Percentiles rank a stretch among this genome's conserved stretches.
These are phyloP conservation scores for Micrasema longulum DNA, from an alignment of 1,140 invertebrate species.

Conservation along the genomic window DNA sequence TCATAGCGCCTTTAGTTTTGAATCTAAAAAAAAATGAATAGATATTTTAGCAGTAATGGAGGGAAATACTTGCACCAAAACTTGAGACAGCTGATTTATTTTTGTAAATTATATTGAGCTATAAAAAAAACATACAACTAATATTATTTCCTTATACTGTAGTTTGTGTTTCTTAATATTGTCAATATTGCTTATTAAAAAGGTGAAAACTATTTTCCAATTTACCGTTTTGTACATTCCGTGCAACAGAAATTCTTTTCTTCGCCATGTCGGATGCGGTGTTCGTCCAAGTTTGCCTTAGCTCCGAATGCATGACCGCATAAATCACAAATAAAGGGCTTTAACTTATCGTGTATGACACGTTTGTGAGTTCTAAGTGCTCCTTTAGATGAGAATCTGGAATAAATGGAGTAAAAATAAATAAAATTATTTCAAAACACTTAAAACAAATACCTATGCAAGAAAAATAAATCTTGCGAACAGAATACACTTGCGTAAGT, in stretches of 20 bases:
- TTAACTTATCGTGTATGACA: constrained; percentile 47
- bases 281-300: constrained; percentile 47
- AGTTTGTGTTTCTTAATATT: too few relatives aligned
- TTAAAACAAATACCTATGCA: too few relatives aligned
- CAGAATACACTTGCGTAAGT: too few relatives aligned
- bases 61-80: too few relatives aligned
- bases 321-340: constrained; percentile 48
- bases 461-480: too few relatives aligned
- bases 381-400: constrained; percentile 60
- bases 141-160: too few relatives aligned
- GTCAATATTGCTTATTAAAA: background rate
- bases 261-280: constrained; percentile 61
- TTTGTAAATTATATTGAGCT: too few relatives aligned
- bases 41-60: too few relatives aligned
- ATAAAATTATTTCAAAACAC: too few relatives aligned
- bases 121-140: too few relatives aligned
- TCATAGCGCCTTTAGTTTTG: constrained; percentile 44
- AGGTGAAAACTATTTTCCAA: too few relatives aligned
- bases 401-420: constrained; percentile 51
- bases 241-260: constrained; percentile 64
- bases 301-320: constrained; percentile 45
- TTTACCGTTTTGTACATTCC: constrained; percentile 59
- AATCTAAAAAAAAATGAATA: constrained; percentile 44
- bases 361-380: constrained; percentile 63
- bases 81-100: too few relatives aligned